phyloP scores from a whole-genome alignment of 2,797 vertebrate species.

The Momotus momota region DNA sequence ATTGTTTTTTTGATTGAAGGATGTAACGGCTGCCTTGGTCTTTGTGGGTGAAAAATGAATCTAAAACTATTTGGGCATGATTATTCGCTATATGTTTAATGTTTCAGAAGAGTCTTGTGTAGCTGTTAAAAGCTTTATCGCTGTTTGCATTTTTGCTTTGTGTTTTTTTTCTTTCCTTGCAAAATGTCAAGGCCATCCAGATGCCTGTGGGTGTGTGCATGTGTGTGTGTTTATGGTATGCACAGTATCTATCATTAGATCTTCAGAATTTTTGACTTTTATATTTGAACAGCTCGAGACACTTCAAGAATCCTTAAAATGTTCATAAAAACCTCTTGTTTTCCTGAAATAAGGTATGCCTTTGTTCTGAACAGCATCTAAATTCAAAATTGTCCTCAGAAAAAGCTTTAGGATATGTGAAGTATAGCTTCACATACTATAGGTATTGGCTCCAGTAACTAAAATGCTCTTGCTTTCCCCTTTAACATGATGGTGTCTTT shows the following conservation, averaged over 20 bases:
- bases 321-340: not conserved
- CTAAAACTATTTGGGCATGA: not conserved
- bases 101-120: not conserved
- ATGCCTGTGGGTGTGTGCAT: fast-evolving
- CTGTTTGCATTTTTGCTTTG: not conserved
- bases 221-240: not conserved
- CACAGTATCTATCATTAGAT: not conserved
- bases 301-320: not conserved
- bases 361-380: not conserved
- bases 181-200: not conserved
- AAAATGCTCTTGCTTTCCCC: not conserved
- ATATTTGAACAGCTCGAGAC: not conserved
- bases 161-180: not conserved
- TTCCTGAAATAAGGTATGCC: not conserved
- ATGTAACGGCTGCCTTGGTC: not conserved
- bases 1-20: not conserved
- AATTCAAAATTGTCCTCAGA: not conserved
- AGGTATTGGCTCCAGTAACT: not conserved
- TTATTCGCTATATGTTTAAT: not conserved
- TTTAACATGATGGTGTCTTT: not conserved
- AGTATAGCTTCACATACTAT: too few species aligned
- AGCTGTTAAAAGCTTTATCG: not conserved
- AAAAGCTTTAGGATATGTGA: not conserved
- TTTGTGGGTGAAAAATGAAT: not conserved
- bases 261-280: not conserved